Percentiles rank a stretch among this genome's conserved stretches.
Evolutionary conservation across 2,888 invertebrate genomes (phyloP).

Genomic region (Stenodera caucasica): DNA sequence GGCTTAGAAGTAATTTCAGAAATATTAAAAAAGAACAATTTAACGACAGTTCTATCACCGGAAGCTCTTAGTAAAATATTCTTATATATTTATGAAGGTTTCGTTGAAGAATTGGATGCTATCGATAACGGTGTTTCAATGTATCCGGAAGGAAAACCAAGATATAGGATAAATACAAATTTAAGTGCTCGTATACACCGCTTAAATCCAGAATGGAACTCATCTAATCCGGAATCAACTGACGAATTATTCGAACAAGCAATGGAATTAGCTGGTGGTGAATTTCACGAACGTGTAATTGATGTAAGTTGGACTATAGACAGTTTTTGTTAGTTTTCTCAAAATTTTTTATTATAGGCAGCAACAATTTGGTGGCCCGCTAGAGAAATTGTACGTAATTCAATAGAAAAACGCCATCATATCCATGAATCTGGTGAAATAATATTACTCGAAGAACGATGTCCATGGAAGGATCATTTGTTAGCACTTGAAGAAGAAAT

Average conservation of each 20-base stretch:
- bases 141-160: constrained; percentile 68
- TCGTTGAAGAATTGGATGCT: constrained; percentile 93
- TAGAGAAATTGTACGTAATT: constrained; percentile 70
- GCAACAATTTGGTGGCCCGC: constrained; percentile 86
- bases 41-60: constrained; percentile 52
- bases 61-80: constrained; percentile 64
- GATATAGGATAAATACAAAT: constrained; percentile 78
- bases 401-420: constrained; percentile 68
- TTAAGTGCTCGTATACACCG: constrained; percentile 73
- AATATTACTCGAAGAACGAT: constrained; percentile 68
- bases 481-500: constrained; percentile 77
- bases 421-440: constrained; percentile 81
- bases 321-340: neutral
- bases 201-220: constrained; percentile 86
- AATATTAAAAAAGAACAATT: constrained; percentile 57
- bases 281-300: constrained; percentile 73
- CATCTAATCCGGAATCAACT: constrained; percentile 54
- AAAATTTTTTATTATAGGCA: constrained; percentile 55
- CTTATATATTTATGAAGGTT: constrained; percentile 77
- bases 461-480: constrained; percentile 93
- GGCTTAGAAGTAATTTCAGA: constrained; percentile 76
- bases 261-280: constrained; percentile 73
- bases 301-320: constrained; percentile 40
- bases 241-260: constrained; percentile 76
- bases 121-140: constrained; percentile 96